Base-by-base conservation (phyloP, 2,888 invertebrate species). In the Heterodera filipjevi region DNA sequence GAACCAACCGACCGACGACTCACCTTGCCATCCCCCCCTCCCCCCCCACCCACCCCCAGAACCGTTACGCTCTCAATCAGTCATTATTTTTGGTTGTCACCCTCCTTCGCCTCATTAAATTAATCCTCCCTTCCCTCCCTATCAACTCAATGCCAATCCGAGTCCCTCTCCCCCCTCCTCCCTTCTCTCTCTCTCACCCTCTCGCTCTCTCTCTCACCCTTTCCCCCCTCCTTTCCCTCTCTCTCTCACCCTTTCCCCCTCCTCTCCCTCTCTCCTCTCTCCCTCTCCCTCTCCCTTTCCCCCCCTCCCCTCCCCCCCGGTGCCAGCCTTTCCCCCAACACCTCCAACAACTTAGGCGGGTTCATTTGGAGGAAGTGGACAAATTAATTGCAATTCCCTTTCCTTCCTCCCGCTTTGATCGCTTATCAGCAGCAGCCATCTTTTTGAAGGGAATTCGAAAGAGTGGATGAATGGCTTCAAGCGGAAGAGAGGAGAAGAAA, bases 361-460 rank as follows among this genome's bases (percentile, higher is more conserved):
- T 59, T 59, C 59, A 27, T 59, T 59, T 59, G 59, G 59, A 59
- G 59, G n/a, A 59, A 59, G 59, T 59, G 59, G 27, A 59, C 59
- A 32, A 68, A 68, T 68, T 68, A 68, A 68, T 68, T 68, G 35
- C 68, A 49, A 49, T 49, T 49, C 32, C 68, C 68, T 35, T 30
- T 16, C 33, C 22, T 19, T 35, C 19, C 68, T 22, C 35, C 68
- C 68, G 33, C 32, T 27, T 27, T 64, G 68, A 14, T 35, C 68
- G 10, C 8, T 68, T 68, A 68, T 68, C 68, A 68, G 68, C 33
- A 32, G 27, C 68, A 68, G 68, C 68, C 68, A 68, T 68, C 68
- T 68, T 68, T 66, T 68, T 68, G 68, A 32, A 27, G 27, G 27
- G n/a, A 59, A 59, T 59, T 59, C 59, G 59, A 59, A 59, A 27